phyloP scores from a whole-genome alignment of 2,888 invertebrate genomes.

The Orchestes rusci region DNA sequence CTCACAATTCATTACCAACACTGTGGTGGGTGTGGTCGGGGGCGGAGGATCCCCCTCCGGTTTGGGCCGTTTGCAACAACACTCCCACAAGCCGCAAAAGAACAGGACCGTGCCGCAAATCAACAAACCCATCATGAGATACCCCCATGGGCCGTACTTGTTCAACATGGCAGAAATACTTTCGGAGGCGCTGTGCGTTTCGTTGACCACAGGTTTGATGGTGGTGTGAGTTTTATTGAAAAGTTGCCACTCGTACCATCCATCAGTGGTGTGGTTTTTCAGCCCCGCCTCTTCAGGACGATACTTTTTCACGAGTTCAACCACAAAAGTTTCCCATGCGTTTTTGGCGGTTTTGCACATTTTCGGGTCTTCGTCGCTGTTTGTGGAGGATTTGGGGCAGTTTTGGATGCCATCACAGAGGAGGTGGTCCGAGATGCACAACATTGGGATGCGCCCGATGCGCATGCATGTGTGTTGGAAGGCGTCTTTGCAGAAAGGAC shows the following conservation, averaged over 20 bases:
- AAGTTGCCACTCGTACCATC: slow-evolving; percentile 23
- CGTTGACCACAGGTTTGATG: slow-evolving; percentile 21
- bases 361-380: slow-evolving; percentile 38
- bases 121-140: slow-evolving; percentile 63
- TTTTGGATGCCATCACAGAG: slow-evolving; percentile 61
- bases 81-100: slow-evolving; percentile 63
- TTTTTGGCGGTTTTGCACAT: slow-evolving; percentile 33
- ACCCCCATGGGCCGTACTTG: slow-evolving; percentile 69
- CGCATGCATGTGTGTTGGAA: slow-evolving; percentile 38
- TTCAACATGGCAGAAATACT: slow-evolving; percentile 52
- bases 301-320: slow-evolving; percentile 33
- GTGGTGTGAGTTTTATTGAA: slow-evolving; percentile 17
- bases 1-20: slow-evolving; percentile 35
- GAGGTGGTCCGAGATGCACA: slow-evolving; percentile 59
- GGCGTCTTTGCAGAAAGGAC: slow-evolving; percentile 30
- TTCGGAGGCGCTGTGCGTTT: slow-evolving; percentile 29
- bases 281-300: slow-evolving; percentile 18
- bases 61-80: slow-evolving; percentile 45
- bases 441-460: slow-evolving; percentile 38
- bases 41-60: slow-evolving; percentile 28
- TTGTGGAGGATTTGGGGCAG: slow-evolving; percentile 56
- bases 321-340: slow-evolving; percentile 31
- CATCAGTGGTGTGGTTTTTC: slow-evolving; percentile 4
- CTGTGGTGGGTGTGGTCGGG: slow-evolving; percentile 32
- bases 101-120: slow-evolving; percentile 62